Evolutionary conservation across 2,113 vertebrate species (phyloP), one percentile per base, ranked within the genome.

Genomic region (Eleginops maclovinus): DNA sequence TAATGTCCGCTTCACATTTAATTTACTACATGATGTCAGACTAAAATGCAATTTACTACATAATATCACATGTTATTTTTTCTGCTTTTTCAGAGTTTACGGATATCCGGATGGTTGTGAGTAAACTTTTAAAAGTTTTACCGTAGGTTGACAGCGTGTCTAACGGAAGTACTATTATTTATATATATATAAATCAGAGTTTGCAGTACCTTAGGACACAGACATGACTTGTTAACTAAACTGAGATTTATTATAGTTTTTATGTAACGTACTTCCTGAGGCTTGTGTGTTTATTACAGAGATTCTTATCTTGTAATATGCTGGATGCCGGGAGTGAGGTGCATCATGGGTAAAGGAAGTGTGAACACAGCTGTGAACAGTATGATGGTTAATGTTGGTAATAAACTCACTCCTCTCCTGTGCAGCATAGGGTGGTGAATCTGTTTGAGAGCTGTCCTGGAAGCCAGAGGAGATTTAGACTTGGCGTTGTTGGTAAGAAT

Each of bases 401-500:
- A 36, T 41, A 67, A 21, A 22, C 15, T 3, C 50, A 62, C 3
- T 26, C 1, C 3, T 68, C 9, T 73, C 7, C 3, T 72, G 3
- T 84, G 17, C 24, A 92, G 89, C 75, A 74, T 28, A 72, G 9
- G 21, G 67, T 88, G 43, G 41, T 84, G 78, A 77, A 63, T 10
- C 72, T 89, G 72, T 83, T 88, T 59, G 75, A 81, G 2, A 17
- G 21, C 15, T 9, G 28, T 4, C 53, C 54, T 65, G 11, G 17
- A 10, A 36, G 85, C 21, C 83, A 81, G 51, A 79, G 60, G 40
- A 69, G 84, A 26, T 24, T 90, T 14, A 61, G n/a, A 60, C 62
- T 61, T 21, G 79, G 83, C 28, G 62, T 88, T 46, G 51, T 88
- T 15, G 88, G 91, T 92, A 86, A 82, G 88, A 17, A 44, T 7